Evolutionary conservation across 1,140 invertebrate genomes (phyloP).

Genomic region (Drosophila lacertosa): DNA sequence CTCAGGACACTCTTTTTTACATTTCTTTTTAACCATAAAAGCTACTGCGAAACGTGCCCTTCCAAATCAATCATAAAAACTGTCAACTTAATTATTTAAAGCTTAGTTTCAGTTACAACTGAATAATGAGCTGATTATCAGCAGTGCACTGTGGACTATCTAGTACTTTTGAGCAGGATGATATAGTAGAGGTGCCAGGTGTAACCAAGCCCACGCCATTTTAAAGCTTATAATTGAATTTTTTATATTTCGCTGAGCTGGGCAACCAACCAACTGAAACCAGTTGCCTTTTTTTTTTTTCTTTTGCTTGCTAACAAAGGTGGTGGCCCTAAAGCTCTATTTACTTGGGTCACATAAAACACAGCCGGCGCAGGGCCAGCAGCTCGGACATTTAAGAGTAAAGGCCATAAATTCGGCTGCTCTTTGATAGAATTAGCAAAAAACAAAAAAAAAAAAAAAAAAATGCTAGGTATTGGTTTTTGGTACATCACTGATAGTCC

Average conservation of each 20-base stretch:
- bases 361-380: slow-evolving; percentile 30
- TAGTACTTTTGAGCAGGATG: slow-evolving; percentile 16
- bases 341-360: slow-evolving; percentile 51
- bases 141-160: slow-evolving; percentile 30
- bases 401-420: slow-evolving; percentile 63
- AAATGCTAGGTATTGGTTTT: slow-evolving; percentile 60
- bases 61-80: neutral
- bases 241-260: slow-evolving; percentile 68
- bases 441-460: no score
- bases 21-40: neutral
- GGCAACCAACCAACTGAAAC: slow-evolving; percentile 22
- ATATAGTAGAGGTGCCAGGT: slow-evolving; percentile 35
- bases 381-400: slow-evolving; percentile 46
- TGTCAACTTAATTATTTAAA: slow-evolving; percentile 3
- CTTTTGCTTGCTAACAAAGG: slow-evolving; percentile 7
- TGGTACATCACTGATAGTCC: slow-evolving; percentile 59
- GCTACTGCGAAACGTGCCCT: neutral
- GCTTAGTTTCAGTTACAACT: neutral
- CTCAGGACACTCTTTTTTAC: neutral
- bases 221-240: slow-evolving; percentile 77
- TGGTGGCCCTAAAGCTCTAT: slow-evolving; percentile 1
- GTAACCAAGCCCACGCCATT: slow-evolving; percentile 50
- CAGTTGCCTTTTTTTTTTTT: slow-evolving; percentile 11
- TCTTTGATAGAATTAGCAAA: slow-evolving; percentile 64
- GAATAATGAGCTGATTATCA: neutral